phyloP scores from a whole-genome alignment of 37 sponge, comb jelly and placozoan species.

The Eunapius fragilis region DNA sequence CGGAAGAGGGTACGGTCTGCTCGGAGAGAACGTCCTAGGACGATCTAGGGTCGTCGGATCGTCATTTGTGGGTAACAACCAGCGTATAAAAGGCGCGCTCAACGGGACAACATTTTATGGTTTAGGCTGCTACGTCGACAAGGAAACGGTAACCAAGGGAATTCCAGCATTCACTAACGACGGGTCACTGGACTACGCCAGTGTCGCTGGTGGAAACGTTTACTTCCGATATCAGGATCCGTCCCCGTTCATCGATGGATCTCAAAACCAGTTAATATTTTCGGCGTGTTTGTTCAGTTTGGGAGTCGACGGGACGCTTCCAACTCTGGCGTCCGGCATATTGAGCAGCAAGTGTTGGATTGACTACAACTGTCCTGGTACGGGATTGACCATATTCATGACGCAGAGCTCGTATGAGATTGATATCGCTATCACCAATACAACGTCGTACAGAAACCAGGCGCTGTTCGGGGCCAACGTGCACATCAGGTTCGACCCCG shows the following conservation, averaged over 20 bases:
- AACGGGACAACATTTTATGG: not conserved
- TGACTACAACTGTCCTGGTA: not conserved
- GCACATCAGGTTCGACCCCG: not conserved
- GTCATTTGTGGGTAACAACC: conserved; percentile 1
- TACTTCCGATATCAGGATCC: not conserved
- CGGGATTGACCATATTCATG: not conserved
- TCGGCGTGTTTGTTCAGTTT: not conserved
- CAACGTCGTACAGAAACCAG: not conserved
- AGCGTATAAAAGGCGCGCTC: not conserved
- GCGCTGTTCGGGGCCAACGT: not conserved
- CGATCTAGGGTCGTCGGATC: not conserved
- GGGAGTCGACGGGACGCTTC: not conserved
- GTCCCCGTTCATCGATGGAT: not conserved
- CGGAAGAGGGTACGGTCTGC: conserved; percentile 9
- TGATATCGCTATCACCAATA: not conserved
- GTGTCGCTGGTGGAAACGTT: not conserved
- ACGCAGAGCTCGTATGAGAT: not conserved
- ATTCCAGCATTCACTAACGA: not conserved
- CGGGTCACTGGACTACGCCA: not conserved
- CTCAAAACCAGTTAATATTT: not conserved
- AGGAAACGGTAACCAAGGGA: not conserved
- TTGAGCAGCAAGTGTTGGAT: not conserved
- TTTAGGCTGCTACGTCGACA: not conserved
- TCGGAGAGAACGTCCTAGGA: not conserved
- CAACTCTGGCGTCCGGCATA: not conserved